These are phyloP conservation scores for Phylloscopus trochilus DNA, from an alignment of 2,113 vertebrate genomes.

Conservation along the genomic window DNA sequence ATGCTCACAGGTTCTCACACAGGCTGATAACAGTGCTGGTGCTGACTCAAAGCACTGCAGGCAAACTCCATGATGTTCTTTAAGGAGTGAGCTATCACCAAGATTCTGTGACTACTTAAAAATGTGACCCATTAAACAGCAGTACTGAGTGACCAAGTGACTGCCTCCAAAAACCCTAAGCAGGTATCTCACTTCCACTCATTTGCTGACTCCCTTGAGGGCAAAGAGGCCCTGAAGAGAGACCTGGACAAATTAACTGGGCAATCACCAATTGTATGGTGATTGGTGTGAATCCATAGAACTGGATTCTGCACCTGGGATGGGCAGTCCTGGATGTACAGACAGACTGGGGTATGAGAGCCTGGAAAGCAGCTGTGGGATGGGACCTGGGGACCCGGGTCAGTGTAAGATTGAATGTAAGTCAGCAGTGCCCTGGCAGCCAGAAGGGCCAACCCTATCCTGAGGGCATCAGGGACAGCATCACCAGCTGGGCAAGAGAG, in stretches of 20 bases:
- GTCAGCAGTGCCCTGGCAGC: background rate
- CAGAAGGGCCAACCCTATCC: background rate
- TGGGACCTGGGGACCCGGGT: background rate
- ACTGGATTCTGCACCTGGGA: background rate
- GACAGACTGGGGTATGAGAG: background rate
- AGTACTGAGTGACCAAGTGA: background rate
- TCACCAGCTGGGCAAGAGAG: accelerated
- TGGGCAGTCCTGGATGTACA: background rate
- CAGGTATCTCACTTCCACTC: background rate
- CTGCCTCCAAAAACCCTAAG: background rate
- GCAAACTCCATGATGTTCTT: background rate
- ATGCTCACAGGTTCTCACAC: background rate
- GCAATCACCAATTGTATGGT: background rate
- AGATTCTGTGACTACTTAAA: background rate
- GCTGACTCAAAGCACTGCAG: background rate
- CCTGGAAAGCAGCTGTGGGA: background rate
- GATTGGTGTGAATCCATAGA: background rate
- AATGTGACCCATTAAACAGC: background rate
- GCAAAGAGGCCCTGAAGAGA: background rate
- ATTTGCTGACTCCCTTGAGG: background rate
- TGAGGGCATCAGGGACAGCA: background rate
- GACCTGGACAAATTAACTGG: background rate
- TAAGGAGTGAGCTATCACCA: background rate
- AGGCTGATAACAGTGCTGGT: background rate
- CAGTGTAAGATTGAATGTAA: background rate